phyloP scores from a whole-genome alignment of 2,888 invertebrate species.

The Serrognathus titanus region DNA sequence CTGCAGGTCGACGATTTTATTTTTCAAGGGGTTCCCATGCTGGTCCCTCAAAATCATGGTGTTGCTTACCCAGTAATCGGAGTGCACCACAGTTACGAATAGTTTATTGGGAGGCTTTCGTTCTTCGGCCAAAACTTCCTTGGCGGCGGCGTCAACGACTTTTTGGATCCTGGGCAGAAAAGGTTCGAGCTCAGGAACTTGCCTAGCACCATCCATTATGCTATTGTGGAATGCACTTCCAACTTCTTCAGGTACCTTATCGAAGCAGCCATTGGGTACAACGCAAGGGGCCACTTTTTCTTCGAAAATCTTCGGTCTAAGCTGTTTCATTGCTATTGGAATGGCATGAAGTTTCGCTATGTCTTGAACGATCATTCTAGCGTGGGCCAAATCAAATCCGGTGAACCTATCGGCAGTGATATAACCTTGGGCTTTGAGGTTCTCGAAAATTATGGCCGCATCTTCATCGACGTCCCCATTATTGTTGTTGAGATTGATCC shows the following conservation, averaged over 20 bases:
- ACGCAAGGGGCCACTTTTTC: conserved; percentile 46
- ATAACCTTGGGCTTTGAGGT: conserved; percentile 53
- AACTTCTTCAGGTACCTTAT: conserved; percentile 39
- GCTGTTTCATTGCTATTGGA: conserved; percentile 54
- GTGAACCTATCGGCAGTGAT: conserved; percentile 51
- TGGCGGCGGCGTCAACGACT: conserved; percentile 22
- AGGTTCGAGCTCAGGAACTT: conserved; percentile 33
- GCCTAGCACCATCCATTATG: conserved; percentile 34
- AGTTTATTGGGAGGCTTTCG: conserved; percentile 44
- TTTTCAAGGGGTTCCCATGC: conserved; percentile 45
- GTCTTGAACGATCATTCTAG: conserved; percentile 49
- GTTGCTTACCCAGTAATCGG: conserved; percentile 62
- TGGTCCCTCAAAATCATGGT: conserved; percentile 54
- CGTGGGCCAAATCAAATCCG: conserved; percentile 53
- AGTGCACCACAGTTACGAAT: conserved; percentile 55
- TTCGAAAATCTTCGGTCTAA: conserved; percentile 49
- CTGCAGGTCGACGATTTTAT: conserved; percentile 61
- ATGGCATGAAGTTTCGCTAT: conserved; percentile 58
- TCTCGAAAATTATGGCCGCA: conserved; percentile 58
- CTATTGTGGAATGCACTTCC: conserved; percentile 37
- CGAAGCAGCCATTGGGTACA: conserved; percentile 38
- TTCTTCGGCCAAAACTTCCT: conserved; percentile 24
- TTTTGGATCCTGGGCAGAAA: conserved; percentile 35
- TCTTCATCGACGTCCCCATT: conserved; percentile 53
- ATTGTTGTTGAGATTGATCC: conserved; percentile 46